phyloP scores from a whole-genome alignment of 1,140 invertebrate species.

The Orius insidiosus region DNA sequence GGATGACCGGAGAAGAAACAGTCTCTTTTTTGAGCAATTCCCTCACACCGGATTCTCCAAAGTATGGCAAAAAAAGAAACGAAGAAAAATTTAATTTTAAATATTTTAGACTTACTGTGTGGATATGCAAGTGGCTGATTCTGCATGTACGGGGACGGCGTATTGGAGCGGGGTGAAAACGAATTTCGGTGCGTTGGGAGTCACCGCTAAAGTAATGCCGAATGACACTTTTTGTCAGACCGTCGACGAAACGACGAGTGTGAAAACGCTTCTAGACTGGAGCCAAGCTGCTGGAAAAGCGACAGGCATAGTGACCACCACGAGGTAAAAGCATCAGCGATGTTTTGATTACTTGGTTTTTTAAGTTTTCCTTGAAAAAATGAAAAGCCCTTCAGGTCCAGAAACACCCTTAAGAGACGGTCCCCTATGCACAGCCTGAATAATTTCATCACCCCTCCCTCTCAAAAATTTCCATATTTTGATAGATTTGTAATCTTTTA shows the following conservation, averaged over 20 bases:
- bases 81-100: constrained; percentile 7
- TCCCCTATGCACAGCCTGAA: too few species aligned
- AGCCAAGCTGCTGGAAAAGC: constrained; percentile 51
- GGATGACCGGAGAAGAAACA: constrained; percentile 31
- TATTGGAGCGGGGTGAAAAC: constrained; percentile 72
- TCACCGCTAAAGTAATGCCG: constrained; percentile 42
- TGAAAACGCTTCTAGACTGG: constrained; percentile 50
- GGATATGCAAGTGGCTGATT: constrained; percentile 64
- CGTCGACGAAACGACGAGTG: constrained; percentile 35
- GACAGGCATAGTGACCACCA: constrained; percentile 46
- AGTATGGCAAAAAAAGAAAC: constrained; percentile 28
- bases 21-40: constrained; percentile 59
- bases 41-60: constrained; percentile 53
- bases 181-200: constrained; percentile 52
- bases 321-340: constrained; percentile 14
- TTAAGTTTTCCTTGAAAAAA: too few species aligned
- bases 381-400: too few species aligned
- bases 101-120: constrained; percentile 59
- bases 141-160: constrained; percentile 64
- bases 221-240: constrained; percentile 34
- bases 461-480: too few species aligned
- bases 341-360: too few species aligned
- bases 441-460: too few species aligned
- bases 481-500: neutral
- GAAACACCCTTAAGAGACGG: too few species aligned